Evolutionary conservation across 1,140 invertebrate genomes (phyloP), one percentile per base, ranked within the genome.

Genomic region (Anadara kagoshimensis): DNA sequence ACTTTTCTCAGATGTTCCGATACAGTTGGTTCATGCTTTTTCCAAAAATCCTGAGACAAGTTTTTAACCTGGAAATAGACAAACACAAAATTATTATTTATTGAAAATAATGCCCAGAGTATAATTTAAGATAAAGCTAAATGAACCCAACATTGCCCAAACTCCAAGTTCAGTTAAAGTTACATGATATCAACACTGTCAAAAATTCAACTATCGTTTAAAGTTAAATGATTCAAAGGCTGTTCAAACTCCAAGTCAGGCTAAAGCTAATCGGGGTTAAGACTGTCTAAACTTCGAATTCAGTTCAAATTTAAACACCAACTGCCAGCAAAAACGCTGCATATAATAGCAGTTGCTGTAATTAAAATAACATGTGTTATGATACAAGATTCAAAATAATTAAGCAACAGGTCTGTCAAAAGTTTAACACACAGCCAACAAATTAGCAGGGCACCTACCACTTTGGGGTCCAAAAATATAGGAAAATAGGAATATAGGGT

Each of bases 1-100:
- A 67, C 18, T 4, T 67, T 54, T n/a, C 14, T 67, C n/a, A 54
- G 49, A 14, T 54, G n/a, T n/a, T 56, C 41, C 1, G 26, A 43
- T 14, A 67, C 18, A 20, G 51, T 53, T 22, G 64, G 64, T 36
- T 67, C 64, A 67, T 67, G 49, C 47, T 67, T 67, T 20, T 67
- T 56, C 64, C 64, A 67, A 14, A 67, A 43, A 43, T 67, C 64
- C 12, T 56, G 29, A 22, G 64, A 67, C 26, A 67, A 41, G 43
- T 67, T 67, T 56, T 67, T 67, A 49, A 67, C 64, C 64, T 67
- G 44, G 18, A 24, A 22, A 51, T n/a, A 26, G 14, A 65, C 16
- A 65, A 20, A 26, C 12, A 26, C 4, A 22, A 20, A 5, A 5
- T n/a, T 22, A 5, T 57, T 14, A 57, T 18, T 20, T 20, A 1